Evolutionary conservation across 2,888 invertebrate species (phyloP).

Genomic region (Drosophila sordidula): DNA sequence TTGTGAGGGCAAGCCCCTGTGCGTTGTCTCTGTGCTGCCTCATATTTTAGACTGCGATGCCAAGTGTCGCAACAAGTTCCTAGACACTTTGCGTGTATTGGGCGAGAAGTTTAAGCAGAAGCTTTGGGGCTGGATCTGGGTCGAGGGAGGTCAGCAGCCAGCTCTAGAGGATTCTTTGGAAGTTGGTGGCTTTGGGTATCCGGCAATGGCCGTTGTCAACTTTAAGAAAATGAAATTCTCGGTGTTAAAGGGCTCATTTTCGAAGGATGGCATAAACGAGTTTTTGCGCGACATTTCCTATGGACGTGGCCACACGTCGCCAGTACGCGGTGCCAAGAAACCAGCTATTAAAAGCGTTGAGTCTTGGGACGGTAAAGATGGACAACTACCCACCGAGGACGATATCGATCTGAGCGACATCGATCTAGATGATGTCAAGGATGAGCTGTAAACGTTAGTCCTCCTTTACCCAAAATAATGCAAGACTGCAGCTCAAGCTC

Average conservation of each 20-base stretch:
- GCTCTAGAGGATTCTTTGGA: conserved; percentile 95
- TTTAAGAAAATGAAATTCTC: conserved; percentile 98
- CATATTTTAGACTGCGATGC: conserved; percentile 98
- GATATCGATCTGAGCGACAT: conserved; percentile 97
- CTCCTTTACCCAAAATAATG: conserved; percentile 2
- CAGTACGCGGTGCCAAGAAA: conserved; percentile 92
- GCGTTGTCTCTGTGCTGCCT: conserved; percentile 96
- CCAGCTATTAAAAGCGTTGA: conserved; percentile 89
- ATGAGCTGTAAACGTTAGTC: conserved; percentile 74
- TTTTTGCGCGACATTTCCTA: conserved; percentile 96
- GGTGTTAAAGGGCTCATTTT: conserved; percentile 96
- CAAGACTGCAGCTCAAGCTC: conserved; percentile 48
- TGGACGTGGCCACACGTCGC: conserved; percentile 96
- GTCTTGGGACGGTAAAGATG: conserved; percentile 98
- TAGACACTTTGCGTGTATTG: conserved; percentile 89
- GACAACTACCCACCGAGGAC: conserved; percentile 91
- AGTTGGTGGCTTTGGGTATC: conserved; percentile 99
- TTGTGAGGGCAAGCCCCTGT: conserved; percentile 95
- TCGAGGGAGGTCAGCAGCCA: conserved; percentile 94
- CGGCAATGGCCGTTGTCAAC: conserved; percentile 98
- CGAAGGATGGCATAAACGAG: conserved; percentile 96
- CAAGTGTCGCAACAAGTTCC: conserved; percentile 94
- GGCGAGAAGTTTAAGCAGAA: conserved; percentile 97
- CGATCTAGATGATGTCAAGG: conserved; percentile 89
- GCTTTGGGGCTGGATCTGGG: conserved; percentile 99